These are phyloP conservation scores for Lordiphosa mommai DNA, from an alignment of 1,140 invertebrate species.

Conservation along the genomic window DNA sequence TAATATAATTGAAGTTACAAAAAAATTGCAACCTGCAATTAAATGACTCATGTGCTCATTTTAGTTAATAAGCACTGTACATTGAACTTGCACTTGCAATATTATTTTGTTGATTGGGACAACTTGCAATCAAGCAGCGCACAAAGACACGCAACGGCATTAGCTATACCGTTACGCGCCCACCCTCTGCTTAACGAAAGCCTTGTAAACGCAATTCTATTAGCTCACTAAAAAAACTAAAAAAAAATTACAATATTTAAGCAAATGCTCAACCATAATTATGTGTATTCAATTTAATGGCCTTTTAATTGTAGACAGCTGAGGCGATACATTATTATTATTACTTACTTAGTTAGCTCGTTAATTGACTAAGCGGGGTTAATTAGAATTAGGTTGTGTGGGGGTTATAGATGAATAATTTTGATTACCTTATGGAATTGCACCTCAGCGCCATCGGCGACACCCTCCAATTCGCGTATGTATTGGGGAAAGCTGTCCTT, in stretches of 20 bases:
- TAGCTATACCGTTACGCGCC: too few species aligned
- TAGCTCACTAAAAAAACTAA: slow-evolving; percentile 12
- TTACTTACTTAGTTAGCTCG: slow-evolving; percentile 11
- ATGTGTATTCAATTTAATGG: slow-evolving; percentile 49
- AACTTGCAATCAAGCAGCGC: too few species aligned
- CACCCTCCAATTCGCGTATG: slow-evolving; percentile 89
- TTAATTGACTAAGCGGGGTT: slow-evolving; percentile 4
- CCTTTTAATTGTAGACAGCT: slow-evolving; percentile 45
- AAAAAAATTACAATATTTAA: slow-evolving; percentile 38
- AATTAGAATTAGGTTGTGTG: neutral
- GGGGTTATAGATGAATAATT: neutral
- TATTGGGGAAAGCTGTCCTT: slow-evolving; percentile 89
- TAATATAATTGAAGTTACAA: too few species aligned
- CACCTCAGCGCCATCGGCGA: slow-evolving; percentile 89
- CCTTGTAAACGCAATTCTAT: slow-evolving; percentile 10
- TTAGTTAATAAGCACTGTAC: too few species aligned
- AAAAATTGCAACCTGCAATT: too few species aligned
- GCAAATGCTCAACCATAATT: slow-evolving; percentile 16
- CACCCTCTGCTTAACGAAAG: too few species aligned
- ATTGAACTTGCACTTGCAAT: too few species aligned
- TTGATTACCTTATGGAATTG: slow-evolving; percentile 87
- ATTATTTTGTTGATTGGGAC: too few species aligned
- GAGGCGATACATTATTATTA: slow-evolving; percentile 2
- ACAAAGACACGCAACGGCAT: too few species aligned
- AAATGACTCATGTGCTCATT: too few species aligned